These are phyloP conservation scores for Cheilosia variabilis DNA, from an alignment of 2,888 invertebrate species.

Conservation along the genomic window DNA sequence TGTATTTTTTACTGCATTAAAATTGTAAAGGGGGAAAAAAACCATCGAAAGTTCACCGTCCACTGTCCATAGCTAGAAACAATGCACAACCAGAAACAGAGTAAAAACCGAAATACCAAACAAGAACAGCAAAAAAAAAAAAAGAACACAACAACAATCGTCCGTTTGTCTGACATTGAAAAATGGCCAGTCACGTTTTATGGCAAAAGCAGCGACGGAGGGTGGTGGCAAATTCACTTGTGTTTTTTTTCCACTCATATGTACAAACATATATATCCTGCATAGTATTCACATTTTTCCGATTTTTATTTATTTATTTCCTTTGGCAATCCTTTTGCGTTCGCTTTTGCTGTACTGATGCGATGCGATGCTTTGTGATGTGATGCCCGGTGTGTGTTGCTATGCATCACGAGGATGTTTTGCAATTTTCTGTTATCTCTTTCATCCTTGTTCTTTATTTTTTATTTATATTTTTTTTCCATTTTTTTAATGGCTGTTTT, in stretches of 20 bases:
- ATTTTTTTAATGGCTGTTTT: conserved; percentile 53
- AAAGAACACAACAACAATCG: conserved; percentile 72
- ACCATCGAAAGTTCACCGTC: conserved; percentile 59
- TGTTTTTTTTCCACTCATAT: conserved; percentile 53
- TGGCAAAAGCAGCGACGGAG: conserved; percentile 70
- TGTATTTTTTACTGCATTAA: neutral
- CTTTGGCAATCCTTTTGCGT: conserved; percentile 67
- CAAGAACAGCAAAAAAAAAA: conserved; percentile 53
- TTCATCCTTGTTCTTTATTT: conserved; percentile 21
- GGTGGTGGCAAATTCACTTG: conserved; percentile 24
- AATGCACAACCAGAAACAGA: conserved; percentile 68
- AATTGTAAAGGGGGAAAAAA: conserved; percentile 9
- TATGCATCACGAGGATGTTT: conserved; percentile 70
- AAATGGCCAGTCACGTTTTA: conserved; percentile 84
- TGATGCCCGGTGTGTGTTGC: conserved; percentile 62
- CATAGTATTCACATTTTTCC: conserved; percentile 67
- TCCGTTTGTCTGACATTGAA: conserved; percentile 83
- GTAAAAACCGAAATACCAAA: conserved; percentile 56
- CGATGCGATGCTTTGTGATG: conserved; percentile 13
- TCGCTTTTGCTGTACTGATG: neutral
- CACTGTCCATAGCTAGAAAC: conserved; percentile 64
- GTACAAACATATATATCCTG: conserved; percentile 45
- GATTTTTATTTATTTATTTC: conserved; percentile 77
- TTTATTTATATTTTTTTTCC: neutral
- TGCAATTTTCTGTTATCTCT: conserved; percentile 57